Conservation (phyloP, 2,113 vertebrate species). For the Garra rufa region DNA sequence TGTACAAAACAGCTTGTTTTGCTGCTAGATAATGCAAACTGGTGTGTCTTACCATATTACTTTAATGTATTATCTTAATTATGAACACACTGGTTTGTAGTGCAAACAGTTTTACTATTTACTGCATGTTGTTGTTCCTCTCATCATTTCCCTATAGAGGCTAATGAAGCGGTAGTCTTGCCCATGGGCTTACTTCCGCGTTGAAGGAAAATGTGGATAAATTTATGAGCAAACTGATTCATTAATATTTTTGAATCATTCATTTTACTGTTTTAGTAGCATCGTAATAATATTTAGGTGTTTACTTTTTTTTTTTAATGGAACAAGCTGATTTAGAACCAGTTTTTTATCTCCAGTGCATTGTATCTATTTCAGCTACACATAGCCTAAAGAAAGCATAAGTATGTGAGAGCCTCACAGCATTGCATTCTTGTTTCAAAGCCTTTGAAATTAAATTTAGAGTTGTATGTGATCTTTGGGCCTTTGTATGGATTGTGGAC, state of each 20-base stretch:
- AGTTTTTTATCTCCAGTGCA: neutral
- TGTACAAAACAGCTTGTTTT: too few species aligned
- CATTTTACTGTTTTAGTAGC: neutral
- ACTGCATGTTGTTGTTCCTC: too few species aligned
- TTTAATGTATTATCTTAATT: too few species aligned
- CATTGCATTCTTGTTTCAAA: slow-evolving; percentile 7
- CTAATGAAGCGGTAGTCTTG: too few species aligned
- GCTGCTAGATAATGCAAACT: too few species aligned
- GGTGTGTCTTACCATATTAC: too few species aligned
- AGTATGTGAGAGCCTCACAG: neutral
- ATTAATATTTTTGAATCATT: neutral
- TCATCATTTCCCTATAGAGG: too few species aligned
- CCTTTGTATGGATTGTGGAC: slow-evolving; percentile 6
- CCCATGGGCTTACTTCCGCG: too few species aligned
- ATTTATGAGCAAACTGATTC: neutral
- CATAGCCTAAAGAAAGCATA: neutral
- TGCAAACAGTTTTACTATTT: too few species aligned
- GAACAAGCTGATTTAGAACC: neutral
- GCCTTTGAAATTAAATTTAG: slow-evolving; percentile 5
- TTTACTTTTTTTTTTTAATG: neutral
- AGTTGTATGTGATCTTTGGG: slow-evolving; percentile 1
- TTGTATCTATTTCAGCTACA: neutral
- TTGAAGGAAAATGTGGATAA: too few species aligned
- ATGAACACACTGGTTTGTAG: too few species aligned
- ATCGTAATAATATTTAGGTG: neutral